These are phyloP conservation scores for Sturnus vulgaris DNA, from an alignment of 2,113 vertebrate genomes.

Conservation along the genomic window DNA sequence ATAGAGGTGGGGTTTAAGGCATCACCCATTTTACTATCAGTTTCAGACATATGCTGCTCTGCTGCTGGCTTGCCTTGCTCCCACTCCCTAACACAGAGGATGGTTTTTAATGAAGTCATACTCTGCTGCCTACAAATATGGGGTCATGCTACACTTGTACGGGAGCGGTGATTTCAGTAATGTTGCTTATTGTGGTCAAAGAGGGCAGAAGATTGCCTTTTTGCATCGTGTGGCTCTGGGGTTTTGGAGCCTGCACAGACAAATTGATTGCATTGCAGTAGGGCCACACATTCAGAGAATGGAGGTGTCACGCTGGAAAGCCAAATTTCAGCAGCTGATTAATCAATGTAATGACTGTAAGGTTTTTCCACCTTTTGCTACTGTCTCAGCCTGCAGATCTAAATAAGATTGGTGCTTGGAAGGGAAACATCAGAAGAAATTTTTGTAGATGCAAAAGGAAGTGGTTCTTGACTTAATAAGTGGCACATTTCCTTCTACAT, in stretches of 20 bases:
- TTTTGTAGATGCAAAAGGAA: not conserved
- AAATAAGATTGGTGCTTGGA: not conserved
- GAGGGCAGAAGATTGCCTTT: conserved; percentile 40
- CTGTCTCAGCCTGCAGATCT: not conserved
- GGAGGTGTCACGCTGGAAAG: not conserved
- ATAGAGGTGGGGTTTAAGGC: conserved; percentile 31
- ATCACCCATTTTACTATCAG: conserved; percentile 31
- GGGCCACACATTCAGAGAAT: not conserved
- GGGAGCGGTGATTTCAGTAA: not conserved
- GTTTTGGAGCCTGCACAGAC: not conserved
- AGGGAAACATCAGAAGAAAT: not conserved
- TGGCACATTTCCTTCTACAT: not conserved
- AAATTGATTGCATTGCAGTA: not conserved
- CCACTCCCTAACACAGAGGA: not conserved
- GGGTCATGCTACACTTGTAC: not conserved
- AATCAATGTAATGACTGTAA: not conserved
- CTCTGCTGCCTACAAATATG: not conserved
- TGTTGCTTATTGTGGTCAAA: conserved; percentile 23
- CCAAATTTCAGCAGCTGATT: conserved; percentile 24
- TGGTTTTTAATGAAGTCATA: conserved; percentile 39
- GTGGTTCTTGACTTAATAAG: not conserved
- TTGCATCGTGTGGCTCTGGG: conserved; percentile 22
- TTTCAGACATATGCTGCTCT: conserved; percentile 42
- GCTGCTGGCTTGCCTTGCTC: not conserved
- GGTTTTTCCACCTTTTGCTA: not conserved